These are phyloP conservation scores for Tanaodytes sp. DNA, from an alignment of 2,888 invertebrate species.

Conservation along the genomic window DNA sequence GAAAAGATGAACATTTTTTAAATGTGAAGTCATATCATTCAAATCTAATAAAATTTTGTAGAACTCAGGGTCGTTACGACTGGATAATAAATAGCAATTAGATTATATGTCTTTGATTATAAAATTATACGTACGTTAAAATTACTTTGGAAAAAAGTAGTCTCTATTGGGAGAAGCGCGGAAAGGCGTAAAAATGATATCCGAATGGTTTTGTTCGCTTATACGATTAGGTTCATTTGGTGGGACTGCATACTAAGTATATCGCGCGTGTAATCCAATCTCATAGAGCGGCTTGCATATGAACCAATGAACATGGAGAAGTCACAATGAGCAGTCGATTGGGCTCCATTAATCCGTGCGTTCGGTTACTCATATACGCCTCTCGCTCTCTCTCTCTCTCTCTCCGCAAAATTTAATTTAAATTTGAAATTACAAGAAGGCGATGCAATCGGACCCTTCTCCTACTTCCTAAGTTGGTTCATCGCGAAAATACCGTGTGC, in stretches of 20 bases:
- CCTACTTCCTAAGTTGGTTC: constrained; percentile 1
- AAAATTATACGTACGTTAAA: too few species aligned
- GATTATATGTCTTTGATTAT: too few species aligned
- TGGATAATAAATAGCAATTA: too few species aligned
- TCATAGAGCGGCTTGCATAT: constrained; percentile 38
- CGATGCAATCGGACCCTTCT: background rate
- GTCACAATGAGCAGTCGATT: constrained; percentile 39
- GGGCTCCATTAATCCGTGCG: constrained; percentile 28
- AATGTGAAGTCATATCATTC: too few species aligned
- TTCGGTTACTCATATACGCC: constrained; percentile 16
- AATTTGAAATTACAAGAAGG: constrained; percentile 23
- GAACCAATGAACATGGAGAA: constrained; percentile 50
- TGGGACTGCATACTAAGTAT: constrained; percentile 36
- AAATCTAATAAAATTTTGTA: too few species aligned
- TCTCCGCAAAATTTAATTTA: constrained; percentile 34
- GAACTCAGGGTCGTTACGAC: too few species aligned
- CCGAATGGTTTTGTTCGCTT: constrained; percentile 30
- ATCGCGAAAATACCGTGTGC: constrained; percentile 3
- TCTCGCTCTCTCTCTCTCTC: background rate
- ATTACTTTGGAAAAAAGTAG: too few species aligned
- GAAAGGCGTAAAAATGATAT: background rate
- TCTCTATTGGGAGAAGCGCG: too few species aligned
- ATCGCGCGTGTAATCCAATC: constrained; percentile 47
- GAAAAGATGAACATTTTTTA: too few species aligned
- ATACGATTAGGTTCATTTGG: constrained; percentile 39